Evolutionary conservation across 1,140 invertebrate species (phyloP).

Genomic region (Ooceraea biroi): DNA sequence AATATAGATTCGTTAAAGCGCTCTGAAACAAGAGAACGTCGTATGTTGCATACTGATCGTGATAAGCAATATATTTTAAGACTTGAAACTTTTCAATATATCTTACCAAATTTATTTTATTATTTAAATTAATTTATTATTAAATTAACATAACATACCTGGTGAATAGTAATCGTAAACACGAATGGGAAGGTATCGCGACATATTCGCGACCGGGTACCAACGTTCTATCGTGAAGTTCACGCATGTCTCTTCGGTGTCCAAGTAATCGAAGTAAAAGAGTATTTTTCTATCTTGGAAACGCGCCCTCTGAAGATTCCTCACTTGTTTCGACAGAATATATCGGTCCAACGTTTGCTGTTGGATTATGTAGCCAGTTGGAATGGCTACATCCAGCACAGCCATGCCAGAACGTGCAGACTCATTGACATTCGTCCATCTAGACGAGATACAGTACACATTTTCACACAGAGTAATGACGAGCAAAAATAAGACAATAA

Average conservation of each 20-base stretch:
- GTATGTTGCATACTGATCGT: too few relatives aligned
- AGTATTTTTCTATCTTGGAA: conserved; percentile 93
- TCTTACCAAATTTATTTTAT: too few relatives aligned
- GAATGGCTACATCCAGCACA: conserved; percentile 96
- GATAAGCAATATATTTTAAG: too few relatives aligned
- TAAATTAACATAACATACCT: conserved; percentile 89
- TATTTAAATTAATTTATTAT: too few relatives aligned
- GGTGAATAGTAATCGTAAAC: conserved; percentile 99
- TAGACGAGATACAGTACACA: conserved; percentile 79
- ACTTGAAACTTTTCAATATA: too few relatives aligned
- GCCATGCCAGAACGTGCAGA: conserved; percentile 95
- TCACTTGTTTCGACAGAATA: conserved; percentile 90
- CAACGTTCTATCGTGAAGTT: conserved; percentile 97
- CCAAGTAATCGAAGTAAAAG: conserved; percentile 98
- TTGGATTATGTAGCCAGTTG: conserved; percentile 97
- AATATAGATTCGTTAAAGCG: conserved; percentile 98
- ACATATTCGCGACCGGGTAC: conserved; percentile 98
- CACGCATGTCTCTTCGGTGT: conserved; percentile 94
- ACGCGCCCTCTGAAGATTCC: conserved; percentile 94
- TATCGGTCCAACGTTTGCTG: conserved; percentile 95
- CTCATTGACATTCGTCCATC: conserved; percentile 93
- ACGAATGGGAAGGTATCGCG: conserved; percentile 94
- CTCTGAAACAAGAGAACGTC: conserved; percentile 88
- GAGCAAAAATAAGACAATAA: too few relatives aligned
- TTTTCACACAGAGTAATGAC: not conserved